Percentiles rank a stretch among this genome's conserved stretches.
Evolutionary conservation across 2,113 vertebrate genomes (phyloP).

Genomic region (Raja brachyura): DNA sequence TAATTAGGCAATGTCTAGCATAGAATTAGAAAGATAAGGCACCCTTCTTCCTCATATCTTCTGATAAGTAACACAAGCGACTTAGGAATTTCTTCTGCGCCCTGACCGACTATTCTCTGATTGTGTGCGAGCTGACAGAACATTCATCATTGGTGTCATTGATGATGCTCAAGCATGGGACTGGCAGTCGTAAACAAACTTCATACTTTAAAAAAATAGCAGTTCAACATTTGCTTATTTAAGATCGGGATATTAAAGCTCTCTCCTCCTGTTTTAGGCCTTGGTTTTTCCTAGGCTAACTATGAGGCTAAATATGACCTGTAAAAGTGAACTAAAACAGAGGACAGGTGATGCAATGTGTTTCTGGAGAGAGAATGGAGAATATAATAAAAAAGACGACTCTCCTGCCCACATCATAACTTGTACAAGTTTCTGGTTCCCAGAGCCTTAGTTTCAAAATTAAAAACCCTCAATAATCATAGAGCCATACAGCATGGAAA

Average conservation of each 20-base stretch:
- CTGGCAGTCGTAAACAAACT: neutral
- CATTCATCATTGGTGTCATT: neutral
- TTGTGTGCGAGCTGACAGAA: neutral
- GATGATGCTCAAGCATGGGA: neutral
- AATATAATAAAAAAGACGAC: neutral
- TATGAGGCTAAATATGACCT: neutral
- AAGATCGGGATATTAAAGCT: neutral
- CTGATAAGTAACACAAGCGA: neutral
- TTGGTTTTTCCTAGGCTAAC: neutral
- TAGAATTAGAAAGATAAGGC: neutral
- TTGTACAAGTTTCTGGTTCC: neutral
- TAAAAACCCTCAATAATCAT: too few species aligned
- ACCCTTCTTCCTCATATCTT: neutral
- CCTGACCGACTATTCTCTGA: neutral
- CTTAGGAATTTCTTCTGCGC: neutral
- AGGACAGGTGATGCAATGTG: neutral
- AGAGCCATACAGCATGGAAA: too few species aligned
- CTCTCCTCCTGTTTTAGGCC: neutral
- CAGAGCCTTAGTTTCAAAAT: neutral
- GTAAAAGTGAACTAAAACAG: neutral
- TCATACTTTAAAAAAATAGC: neutral
- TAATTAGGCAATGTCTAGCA: neutral
- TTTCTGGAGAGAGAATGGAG: neutral
- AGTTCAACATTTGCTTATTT: neutral
- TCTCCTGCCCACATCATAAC: neutral